phyloP scores from a whole-genome alignment of 2,888 invertebrate genomes.

The Agrochola litura region DNA sequence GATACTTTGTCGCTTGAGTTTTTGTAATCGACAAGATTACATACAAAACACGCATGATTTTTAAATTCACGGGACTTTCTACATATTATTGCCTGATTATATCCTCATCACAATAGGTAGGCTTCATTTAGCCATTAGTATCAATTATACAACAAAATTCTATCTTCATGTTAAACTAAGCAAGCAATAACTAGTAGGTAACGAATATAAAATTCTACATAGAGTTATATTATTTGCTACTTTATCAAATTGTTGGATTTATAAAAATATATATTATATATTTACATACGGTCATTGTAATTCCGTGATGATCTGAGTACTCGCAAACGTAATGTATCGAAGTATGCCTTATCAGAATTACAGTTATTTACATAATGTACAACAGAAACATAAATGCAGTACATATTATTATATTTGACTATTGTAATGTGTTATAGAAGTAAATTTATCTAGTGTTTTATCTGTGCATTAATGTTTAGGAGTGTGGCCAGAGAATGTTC shows the following conservation, averaged over 20 bases:
- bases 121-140: not conserved
- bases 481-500: slow-evolving; percentile 52
- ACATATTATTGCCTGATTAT: slow-evolving; percentile 7
- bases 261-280: slow-evolving; percentile 27
- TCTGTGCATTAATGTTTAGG: slow-evolving; percentile 31
- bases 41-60: slow-evolving; percentile 3
- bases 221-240: slow-evolving; percentile 38
- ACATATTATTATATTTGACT: slow-evolving; percentile 56
- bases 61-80: not conserved
- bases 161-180: slow-evolving; percentile 43
- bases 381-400: slow-evolving; percentile 54
- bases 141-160: slow-evolving; percentile 13
- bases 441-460: slow-evolving; percentile 58
- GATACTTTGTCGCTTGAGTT: slow-evolving; percentile 18
- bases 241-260: slow-evolving; percentile 35
- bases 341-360: slow-evolving; percentile 56
- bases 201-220: slow-evolving; percentile 26
- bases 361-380: slow-evolving; percentile 60
- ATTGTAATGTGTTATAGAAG: slow-evolving; percentile 57
- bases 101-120: slow-evolving; percentile 5
- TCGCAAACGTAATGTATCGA: slow-evolving; percentile 44
- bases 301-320: slow-evolving; percentile 31
- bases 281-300: slow-evolving; percentile 10
- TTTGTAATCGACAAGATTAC: not conserved
- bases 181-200: slow-evolving; percentile 55